Evolutionary conservation across 2,888 invertebrate genomes (phyloP).

Genomic region (Lithosia quadra): DNA sequence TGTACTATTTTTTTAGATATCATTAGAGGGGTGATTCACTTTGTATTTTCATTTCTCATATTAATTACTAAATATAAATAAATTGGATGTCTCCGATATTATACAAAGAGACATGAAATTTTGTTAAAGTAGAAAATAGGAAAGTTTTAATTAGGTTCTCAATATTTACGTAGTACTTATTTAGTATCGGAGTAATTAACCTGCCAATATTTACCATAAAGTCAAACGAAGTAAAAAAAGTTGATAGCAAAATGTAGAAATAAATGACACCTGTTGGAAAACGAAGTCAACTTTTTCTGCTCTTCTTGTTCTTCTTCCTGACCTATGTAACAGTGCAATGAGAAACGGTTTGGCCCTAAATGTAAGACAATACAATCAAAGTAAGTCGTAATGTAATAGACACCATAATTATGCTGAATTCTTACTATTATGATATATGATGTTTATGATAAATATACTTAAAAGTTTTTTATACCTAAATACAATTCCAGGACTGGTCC

Average conservation of each 20-base stretch:
- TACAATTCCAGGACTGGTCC: no score
- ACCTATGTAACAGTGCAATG: background rate
- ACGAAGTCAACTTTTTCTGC: background rate
- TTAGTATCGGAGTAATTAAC: background rate
- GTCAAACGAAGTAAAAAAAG: no score
- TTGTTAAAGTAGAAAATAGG: background rate
- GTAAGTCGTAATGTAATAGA: background rate
- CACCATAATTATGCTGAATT: no score
- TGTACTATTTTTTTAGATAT: conserved; percentile 39
- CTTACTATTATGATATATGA: no score
- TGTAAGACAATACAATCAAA: background rate
- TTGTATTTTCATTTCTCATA: conserved; percentile 22
- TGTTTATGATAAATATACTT: no score
- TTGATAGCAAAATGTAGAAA: background rate
- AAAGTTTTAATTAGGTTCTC: no score
- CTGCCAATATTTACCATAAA: background rate
- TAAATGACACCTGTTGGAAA: background rate
- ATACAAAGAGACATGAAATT: background rate
- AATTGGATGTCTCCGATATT: no score
- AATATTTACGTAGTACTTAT: background rate
- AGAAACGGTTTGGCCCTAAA: background rate
- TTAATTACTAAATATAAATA: conserved; percentile 7
- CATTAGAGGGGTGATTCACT: conserved; percentile 32
- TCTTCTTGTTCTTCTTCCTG: no score
- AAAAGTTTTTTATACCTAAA: no score